Conservation (phyloP, 2,113 vertebrate species). For the Gobius niger region DNA sequence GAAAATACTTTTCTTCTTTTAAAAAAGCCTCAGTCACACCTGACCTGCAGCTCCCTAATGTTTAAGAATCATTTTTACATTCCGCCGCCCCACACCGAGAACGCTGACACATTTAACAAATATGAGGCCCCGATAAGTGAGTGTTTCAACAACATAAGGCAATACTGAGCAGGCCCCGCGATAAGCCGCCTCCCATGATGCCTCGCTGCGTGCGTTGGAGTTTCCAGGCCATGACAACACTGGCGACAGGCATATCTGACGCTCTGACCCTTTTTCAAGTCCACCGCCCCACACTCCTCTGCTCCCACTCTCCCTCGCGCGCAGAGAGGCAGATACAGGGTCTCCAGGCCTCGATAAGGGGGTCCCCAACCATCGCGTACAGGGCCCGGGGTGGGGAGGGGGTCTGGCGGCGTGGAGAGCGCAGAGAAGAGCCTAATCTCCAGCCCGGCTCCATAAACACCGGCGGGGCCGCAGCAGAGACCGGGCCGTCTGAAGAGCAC, state of each 20-base stretch:
- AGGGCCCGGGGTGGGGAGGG: constrained; percentile 34
- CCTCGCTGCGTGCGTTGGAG: constrained; percentile 53
- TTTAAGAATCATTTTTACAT: neutral
- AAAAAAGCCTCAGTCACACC: no score
- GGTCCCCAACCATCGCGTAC: constrained; percentile 50
- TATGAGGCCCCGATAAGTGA: constrained; percentile 36
- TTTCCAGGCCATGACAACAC: constrained; percentile 63
- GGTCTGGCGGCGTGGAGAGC: constrained; percentile 37
- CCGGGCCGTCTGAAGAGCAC: constrained; percentile 59
- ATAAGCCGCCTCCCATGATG: constrained; percentile 52
- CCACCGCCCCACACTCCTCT: constrained; percentile 66
- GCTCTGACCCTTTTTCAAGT: constrained; percentile 73
- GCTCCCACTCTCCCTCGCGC: constrained; percentile 57
- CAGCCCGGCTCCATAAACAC: constrained; percentile 75
- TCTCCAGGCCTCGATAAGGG: constrained; percentile 82
- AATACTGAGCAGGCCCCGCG: constrained; percentile 29
- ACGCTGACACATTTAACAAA: neutral
- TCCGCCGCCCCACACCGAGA: neutral
- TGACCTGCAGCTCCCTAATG: neutral
- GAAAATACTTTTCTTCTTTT: no score
- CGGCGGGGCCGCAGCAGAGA: constrained; percentile 38
- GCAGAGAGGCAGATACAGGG: constrained; percentile 82
- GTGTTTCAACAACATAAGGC: constrained; percentile 36
- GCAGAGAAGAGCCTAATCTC: constrained; percentile 64
- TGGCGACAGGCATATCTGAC: constrained; percentile 74